Evolutionary conservation across 2,113 vertebrate species (phyloP).

Genomic region (Noturus placidus): DNA sequence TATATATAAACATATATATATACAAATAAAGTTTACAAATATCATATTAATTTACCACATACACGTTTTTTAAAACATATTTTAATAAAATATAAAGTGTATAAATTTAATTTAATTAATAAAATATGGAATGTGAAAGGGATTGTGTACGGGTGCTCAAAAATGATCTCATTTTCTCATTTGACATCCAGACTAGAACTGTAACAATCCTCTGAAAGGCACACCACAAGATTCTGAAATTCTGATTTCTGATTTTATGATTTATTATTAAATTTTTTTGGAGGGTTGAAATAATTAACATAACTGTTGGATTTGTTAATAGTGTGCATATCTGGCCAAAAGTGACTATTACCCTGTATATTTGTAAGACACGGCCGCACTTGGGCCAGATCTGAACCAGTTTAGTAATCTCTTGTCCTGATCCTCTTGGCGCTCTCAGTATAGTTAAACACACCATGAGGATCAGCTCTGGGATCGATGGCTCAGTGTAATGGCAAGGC

Average conservation of each 20-base stretch:
- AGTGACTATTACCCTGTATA: not conserved
- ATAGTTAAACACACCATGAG: not conserved
- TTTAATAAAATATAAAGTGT: no score
- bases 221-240: not conserved
- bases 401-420: no score
- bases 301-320: not conserved
- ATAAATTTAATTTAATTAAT: no score
- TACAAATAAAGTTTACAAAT: no score
- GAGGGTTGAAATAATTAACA: not conserved
- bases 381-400: no score
- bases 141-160: not conserved
- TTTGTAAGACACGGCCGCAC: not conserved
- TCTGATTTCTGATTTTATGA: not conserved
- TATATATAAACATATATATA: no score
- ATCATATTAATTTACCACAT: no score
- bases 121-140: not conserved
- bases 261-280: not conserved
- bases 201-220: not conserved
- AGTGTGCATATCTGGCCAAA: no score
- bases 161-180: not conserved
- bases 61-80: no score
- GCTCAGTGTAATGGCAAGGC: not conserved
- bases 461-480: not conserved
- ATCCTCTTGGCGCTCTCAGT: not conserved
- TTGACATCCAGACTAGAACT: not conserved